A percentile compares a stretch with the other conserved stretches of the same genome.
Evolutionary conservation across 1,140 invertebrate species (phyloP).

Genomic region (Macrosteles quadrilineatus): DNA sequence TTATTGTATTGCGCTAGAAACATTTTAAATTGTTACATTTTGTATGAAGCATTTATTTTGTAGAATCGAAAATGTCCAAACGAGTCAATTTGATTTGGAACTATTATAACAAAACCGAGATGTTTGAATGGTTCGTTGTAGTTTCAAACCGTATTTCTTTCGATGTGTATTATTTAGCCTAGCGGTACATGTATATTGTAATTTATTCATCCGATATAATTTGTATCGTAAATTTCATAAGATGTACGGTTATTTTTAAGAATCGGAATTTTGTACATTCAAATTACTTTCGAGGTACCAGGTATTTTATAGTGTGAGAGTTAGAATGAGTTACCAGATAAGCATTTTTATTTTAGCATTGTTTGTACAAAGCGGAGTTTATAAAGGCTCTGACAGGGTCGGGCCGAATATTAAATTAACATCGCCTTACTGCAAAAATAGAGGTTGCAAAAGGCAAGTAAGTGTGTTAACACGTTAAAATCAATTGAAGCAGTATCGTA

Average conservation of each 20-base stretch:
- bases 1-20: conserved; percentile 11
- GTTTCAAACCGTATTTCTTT: neutral
- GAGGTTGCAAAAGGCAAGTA: no score
- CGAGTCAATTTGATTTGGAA: conserved; percentile 15
- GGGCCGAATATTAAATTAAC: neutral
- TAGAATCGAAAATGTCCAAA: neutral
- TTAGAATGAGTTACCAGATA: conserved; percentile 14
- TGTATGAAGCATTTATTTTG: conserved; percentile 23
- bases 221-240: conserved; percentile 10
- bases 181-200: neutral
- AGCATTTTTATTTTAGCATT: conserved; percentile 20
- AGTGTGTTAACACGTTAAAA: no score
- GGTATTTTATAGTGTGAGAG: conserved; percentile 24
- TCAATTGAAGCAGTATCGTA: no score
- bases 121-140: neutral
- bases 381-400: conserved; percentile 9
- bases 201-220: neutral
- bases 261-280: conserved; percentile 9
- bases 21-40: conserved; percentile 8
- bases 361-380: conserved; percentile 21
- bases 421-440: no score
- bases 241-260: conserved; percentile 14
- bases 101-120: neutral
- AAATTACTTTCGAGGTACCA: neutral
- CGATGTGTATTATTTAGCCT: conserved; percentile 3